Percentiles rank a stretch among this genome's conserved stretches.
phyloP scores from a whole-genome alignment of 2,888 invertebrate species.

The Cheilosia scutellata region DNA sequence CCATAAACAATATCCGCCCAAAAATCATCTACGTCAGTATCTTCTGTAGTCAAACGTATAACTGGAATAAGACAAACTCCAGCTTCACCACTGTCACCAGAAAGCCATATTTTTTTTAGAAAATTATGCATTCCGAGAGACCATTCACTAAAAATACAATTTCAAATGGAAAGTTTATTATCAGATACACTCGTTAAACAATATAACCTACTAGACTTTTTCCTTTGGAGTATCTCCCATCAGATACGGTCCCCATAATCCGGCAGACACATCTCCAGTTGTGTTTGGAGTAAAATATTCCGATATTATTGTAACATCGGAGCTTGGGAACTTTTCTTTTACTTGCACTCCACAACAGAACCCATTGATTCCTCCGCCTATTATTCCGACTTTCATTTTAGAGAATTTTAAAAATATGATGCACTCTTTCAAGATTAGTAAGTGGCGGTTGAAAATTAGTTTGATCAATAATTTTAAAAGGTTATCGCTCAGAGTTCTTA shows the following conservation, averaged over 20 bases:
- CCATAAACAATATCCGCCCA: conserved; percentile 85
- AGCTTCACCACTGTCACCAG: conserved; percentile 84
- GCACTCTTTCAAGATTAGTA: too few species aligned
- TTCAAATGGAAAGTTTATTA: neutral
- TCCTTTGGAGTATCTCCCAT: conserved; percentile 86
- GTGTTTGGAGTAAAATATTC: conserved; percentile 89
- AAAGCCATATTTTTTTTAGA: conserved; percentile 86
- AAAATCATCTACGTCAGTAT: conserved; percentile 78
- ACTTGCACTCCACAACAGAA: conserved; percentile 88
- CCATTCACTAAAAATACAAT: conserved; percentile 86
- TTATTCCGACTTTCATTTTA: conserved; percentile 82
- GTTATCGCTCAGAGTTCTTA: too few species aligned
- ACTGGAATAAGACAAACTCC: conserved; percentile 85
- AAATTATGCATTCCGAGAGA: conserved; percentile 86
- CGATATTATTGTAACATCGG: conserved; percentile 87
- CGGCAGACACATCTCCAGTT: conserved; percentile 91
- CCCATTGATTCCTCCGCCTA: conserved; percentile 92
- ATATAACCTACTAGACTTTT: conserved; percentile 85
- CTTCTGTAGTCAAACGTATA: conserved; percentile 82
- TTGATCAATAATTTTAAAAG: too few species aligned
- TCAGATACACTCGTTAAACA: conserved; percentile 57
- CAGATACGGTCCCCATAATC: conserved; percentile 90
- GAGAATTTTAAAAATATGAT: neutral
- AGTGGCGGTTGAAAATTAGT: too few species aligned
- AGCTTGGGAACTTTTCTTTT: conserved; percentile 85